A percentile compares a stretch with the other conserved stretches of the same genome.
phyloP scores from a whole-genome alignment of 2,113 vertebrate genomes.

The Cyphomyrus plagiostoma region DNA sequence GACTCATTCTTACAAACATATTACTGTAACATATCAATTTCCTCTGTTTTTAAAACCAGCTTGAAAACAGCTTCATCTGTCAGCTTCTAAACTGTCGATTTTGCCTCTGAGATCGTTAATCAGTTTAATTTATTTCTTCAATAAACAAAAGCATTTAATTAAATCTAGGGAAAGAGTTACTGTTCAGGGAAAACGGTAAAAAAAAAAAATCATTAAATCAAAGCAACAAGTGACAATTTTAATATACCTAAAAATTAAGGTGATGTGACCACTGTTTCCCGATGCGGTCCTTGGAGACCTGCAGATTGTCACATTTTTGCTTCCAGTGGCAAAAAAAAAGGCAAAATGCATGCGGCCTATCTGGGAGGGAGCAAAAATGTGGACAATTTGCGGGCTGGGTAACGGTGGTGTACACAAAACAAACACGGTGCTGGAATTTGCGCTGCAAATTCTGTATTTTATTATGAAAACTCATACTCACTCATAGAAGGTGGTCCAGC shows the following conservation, averaged over 20 bases:
- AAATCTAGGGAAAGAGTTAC: neutral
- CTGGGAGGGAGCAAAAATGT: neutral
- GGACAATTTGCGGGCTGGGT: neutral
- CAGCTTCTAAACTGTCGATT: neutral
- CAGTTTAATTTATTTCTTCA: neutral
- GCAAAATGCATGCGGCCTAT: neutral
- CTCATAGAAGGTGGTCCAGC: slow-evolving; percentile 87
- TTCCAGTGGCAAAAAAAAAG: neutral
- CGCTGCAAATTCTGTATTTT: neutral
- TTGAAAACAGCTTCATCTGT: neutral
- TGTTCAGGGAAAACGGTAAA: neutral
- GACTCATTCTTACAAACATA: neutral
- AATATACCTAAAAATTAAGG: neutral
- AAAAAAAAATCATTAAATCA: neutral
- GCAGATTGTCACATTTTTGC: neutral
- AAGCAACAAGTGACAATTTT: neutral
- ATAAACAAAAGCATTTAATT: neutral
- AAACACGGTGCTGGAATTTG: neutral
- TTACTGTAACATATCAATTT: neutral
- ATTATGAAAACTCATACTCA: slow-evolving; percentile 53
- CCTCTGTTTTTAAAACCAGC: neutral
- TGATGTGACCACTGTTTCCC: neutral
- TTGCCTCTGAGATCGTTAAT: neutral
- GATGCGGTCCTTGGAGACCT: neutral
- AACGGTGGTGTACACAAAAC: neutral